Evolutionary conservation across 1,140 invertebrate genomes (phyloP).

Genomic region (Onthophagus taurus): DNA sequence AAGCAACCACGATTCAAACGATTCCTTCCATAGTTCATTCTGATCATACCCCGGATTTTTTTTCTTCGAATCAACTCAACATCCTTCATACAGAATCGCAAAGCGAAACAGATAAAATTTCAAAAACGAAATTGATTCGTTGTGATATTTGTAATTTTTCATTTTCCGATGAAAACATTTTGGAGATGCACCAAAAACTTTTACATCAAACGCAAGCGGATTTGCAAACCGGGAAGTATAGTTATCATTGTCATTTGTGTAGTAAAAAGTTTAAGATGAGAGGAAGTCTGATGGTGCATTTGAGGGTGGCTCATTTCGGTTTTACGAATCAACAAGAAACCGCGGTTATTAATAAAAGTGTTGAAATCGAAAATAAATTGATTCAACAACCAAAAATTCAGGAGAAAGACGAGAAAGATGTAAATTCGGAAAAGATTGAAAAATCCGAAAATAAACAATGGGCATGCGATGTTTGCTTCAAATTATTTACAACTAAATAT

Average conservation of each 20-base stretch:
- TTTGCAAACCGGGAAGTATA: constrained; percentile 40
- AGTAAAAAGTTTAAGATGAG: constrained; percentile 70
- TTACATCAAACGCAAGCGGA: constrained; percentile 56
- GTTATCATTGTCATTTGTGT: constrained; percentile 67
- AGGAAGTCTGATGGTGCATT: constrained; percentile 71
- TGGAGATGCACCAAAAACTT: constrained; percentile 63
- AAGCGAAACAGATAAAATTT: neutral
- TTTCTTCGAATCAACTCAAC: neutral
- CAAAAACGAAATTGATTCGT: constrained; percentile 30
- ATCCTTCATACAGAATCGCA: neutral
- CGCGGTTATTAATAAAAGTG: too few species aligned
- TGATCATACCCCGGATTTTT: neutral
- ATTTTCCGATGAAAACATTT: constrained; percentile 58
- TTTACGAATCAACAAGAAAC: constrained; percentile 16
- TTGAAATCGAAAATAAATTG: too few species aligned
- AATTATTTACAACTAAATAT: constrained; percentile 82
- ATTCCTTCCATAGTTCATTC: neutral
- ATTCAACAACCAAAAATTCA: neutral
- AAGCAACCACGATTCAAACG: constrained; percentile 1
- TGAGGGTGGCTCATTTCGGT: constrained; percentile 64
- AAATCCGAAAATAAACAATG: constrained; percentile 41
- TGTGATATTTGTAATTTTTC: constrained; percentile 64
- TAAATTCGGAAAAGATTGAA: constrained; percentile 11
- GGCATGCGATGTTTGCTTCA: constrained; percentile 76
- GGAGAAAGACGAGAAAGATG: neutral